Percentiles rank a stretch among this genome's conserved stretches.
Conservation (phyloP, 2,888 invertebrate species). For the Cordilura impudica region DNA sequence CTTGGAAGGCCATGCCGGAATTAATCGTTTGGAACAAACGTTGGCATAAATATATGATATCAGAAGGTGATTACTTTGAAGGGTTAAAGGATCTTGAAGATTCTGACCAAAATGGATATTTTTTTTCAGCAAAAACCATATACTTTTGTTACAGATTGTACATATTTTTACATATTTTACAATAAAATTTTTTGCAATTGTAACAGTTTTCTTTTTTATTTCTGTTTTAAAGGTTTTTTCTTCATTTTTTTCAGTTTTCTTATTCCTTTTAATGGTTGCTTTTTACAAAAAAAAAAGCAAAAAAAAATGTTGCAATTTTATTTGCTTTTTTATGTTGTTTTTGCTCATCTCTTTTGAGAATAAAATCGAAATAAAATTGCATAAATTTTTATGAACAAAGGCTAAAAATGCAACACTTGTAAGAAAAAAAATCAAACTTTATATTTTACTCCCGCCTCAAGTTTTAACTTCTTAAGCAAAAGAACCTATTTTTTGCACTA, state of each 20-base stretch:
- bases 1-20: no score
- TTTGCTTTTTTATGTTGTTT: neutral
- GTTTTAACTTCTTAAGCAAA: conserved; percentile 53
- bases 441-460: conserved; percentile 40
- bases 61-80: no score
- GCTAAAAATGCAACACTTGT: conserved; percentile 53
- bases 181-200: conserved; percentile 28
- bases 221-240: conserved; percentile 30
- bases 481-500: conserved; percentile 21
- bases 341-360: conserved; percentile 4
- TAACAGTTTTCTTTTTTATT: conserved; percentile 29
- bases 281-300: no score
- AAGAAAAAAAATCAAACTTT: conserved; percentile 21
- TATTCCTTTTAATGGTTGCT: neutral
- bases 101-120: no score
- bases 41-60: no score
- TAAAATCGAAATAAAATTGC: conserved; percentile 26
- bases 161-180: neutral
- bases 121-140: neutral
- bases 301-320: neutral
- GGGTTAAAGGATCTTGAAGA: no score
- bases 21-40: no score
- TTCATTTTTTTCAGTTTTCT: conserved; percentile 7
- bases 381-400: conserved; percentile 42
- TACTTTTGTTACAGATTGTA: neutral